Conservation (phyloP, 2,797 vertebrate species). For the Synanceia verrucosa region DNA sequence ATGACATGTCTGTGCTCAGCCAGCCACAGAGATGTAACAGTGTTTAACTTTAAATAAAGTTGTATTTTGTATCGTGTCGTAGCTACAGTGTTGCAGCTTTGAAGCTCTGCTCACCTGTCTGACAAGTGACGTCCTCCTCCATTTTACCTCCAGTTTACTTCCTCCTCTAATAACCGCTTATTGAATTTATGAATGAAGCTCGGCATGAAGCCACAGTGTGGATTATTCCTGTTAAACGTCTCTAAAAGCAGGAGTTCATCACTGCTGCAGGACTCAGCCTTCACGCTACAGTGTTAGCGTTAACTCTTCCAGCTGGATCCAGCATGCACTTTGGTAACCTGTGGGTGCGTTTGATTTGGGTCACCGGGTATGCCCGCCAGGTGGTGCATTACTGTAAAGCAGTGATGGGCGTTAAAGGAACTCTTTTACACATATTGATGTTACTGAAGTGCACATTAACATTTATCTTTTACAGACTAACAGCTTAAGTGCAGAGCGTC, state of each 20-base stretch:
- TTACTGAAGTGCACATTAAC: not conserved
- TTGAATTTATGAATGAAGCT: too few relatives aligned
- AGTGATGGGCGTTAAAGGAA: not conserved
- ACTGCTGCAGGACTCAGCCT: not conserved
- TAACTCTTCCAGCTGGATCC: not conserved
- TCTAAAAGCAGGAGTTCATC: too few relatives aligned
- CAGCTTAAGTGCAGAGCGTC: not conserved
- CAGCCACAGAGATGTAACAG: not conserved
- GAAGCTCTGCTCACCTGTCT: too few relatives aligned
- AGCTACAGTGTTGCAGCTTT: too few relatives aligned
- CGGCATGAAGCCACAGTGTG: too few relatives aligned
- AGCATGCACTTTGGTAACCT: not conserved
- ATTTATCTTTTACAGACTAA: not conserved
- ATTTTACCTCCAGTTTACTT: too few relatives aligned
- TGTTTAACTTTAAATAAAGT: too few relatives aligned
- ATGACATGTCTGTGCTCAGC: too few relatives aligned
- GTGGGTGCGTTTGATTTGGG: not conserved
- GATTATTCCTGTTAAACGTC: too few relatives aligned
- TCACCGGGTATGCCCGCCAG: not conserved
- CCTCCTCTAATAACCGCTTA: too few relatives aligned
- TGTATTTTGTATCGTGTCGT: too few relatives aligned
- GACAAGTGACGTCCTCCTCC: too few relatives aligned
- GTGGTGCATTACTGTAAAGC: not conserved
- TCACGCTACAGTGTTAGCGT: not conserved
- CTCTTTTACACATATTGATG: not conserved